phyloP scores from a whole-genome alignment of 1,140 invertebrate genomes.

The Nixonia krombeini region DNA sequence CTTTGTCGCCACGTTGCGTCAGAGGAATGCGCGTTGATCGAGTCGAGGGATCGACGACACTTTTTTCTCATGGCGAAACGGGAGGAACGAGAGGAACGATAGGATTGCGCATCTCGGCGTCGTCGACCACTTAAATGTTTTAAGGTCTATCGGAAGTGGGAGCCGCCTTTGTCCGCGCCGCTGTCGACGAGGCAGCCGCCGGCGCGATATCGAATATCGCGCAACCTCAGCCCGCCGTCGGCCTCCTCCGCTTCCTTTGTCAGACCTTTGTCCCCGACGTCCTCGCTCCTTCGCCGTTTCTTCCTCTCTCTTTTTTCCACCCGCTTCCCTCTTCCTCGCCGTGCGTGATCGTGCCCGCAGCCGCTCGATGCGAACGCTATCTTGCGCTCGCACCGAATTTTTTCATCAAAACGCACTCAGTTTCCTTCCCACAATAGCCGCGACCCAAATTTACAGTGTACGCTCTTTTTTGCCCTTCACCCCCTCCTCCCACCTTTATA shows the following conservation, averaged over 20 bases:
- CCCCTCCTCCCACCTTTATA: no score
- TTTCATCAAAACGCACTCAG: no score
- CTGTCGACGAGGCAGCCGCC: constrained; percentile 38
- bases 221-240: constrained; percentile 35
- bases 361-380: constrained; percentile 26
- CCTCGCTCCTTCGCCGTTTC: constrained; percentile 34
- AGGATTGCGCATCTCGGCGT: constrained; percentile 29
- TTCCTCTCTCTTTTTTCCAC: constrained; percentile 37
- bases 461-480: no score
- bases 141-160: constrained; percentile 59
- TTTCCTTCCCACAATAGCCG: no score
- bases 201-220: constrained; percentile 55
- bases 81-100: constrained; percentile 30
- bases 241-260: constrained; percentile 41
- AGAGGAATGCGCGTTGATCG: no score
- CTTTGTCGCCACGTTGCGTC: no score
- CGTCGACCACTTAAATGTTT: constrained; percentile 36
- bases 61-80: constrained; percentile 19
- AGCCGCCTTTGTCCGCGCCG: constrained; percentile 60
- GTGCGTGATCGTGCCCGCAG: no score
- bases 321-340: constrained; percentile 9
- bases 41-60: no score
- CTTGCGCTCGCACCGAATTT: constrained; percentile 7
- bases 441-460: no score
- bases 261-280: constrained; percentile 47